phyloP scores from a whole-genome alignment of 2,888 invertebrate genomes.

The Acrocyrtus sp. region DNA sequence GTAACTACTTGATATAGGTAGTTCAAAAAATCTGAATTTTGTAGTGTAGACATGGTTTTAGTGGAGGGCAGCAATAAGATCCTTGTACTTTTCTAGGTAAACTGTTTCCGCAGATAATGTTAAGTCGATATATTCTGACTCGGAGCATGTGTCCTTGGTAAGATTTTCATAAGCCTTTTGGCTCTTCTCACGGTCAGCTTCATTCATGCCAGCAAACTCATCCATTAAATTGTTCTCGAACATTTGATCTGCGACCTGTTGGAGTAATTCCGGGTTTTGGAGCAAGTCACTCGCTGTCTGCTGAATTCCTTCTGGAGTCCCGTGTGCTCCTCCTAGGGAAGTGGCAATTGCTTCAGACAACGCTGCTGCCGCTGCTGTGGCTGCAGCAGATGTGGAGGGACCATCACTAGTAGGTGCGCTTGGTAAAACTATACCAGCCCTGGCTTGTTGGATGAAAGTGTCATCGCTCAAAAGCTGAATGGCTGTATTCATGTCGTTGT shows the following conservation, averaged over 20 bases:
- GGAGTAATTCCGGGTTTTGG: slow-evolving; percentile 19
- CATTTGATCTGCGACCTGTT: slow-evolving; percentile 25
- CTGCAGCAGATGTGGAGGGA: slow-evolving; percentile 12
- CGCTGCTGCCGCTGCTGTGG: slow-evolving; percentile 5
- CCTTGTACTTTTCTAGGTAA: slow-evolving; percentile 74
- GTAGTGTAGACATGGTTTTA: too few species aligned
- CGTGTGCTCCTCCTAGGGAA: slow-evolving; percentile 10
- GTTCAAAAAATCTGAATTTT: too few species aligned
- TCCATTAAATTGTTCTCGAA: slow-evolving; percentile 20
- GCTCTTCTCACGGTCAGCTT: slow-evolving; percentile 65
- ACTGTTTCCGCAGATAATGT: slow-evolving; percentile 76
- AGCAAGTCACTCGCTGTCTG: too few species aligned
- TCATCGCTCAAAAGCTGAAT: slow-evolving; percentile 73
- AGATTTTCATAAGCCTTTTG: slow-evolving; percentile 73
- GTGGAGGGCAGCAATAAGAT: slow-evolving; percentile 19
- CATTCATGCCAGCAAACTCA: slow-evolving; percentile 10
- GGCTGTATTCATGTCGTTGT: slow-evolving; percentile 77
- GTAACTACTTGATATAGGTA: too few species aligned
- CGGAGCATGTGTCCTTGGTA: slow-evolving; percentile 71
- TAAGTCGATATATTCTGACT: slow-evolving; percentile 80
- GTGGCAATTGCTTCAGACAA: slow-evolving; percentile 16
- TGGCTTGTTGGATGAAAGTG: slow-evolving; percentile 23
- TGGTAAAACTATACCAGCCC: slow-evolving; percentile 11
- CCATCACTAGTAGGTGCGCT: neutral
- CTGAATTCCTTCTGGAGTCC: too few species aligned